Evolutionary conservation across 2,797 vertebrate genomes (phyloP).

Genomic region (Avahi laniger): DNA sequence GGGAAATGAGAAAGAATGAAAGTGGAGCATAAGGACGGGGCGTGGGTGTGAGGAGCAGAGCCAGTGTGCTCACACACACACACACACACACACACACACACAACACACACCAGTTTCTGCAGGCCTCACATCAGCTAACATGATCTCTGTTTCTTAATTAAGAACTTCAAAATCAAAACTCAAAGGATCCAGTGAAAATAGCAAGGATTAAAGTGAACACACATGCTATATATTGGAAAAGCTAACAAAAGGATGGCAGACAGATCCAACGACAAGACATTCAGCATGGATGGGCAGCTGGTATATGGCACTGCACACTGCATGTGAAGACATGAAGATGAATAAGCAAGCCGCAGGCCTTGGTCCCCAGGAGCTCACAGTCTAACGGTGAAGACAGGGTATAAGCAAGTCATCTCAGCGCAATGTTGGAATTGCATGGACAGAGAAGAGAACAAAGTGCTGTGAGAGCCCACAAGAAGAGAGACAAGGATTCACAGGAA

Average conservation of each 20-base stretch:
- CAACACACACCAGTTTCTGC: neutral
- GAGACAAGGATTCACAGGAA: neutral
- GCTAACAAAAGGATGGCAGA: neutral
- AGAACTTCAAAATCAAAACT: neutral
- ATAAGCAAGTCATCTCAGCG: neutral
- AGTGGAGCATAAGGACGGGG: neutral
- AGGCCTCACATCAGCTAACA: neutral
- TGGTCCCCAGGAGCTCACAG: neutral
- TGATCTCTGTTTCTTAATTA: neutral
- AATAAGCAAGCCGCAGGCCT: neutral
- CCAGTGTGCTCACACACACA: neutral
- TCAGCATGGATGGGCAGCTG: neutral
- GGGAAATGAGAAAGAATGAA: slow-evolving; percentile 1
- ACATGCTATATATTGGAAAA: neutral
- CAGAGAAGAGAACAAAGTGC: neutral
- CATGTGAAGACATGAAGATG: neutral
- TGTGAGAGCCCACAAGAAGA: neutral
- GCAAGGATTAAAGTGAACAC: neutral
- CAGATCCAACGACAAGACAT: neutral
- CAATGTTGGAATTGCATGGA: fast-evolving
- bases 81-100: neutral
- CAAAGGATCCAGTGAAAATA: neutral
- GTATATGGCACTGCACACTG: fast-evolving
- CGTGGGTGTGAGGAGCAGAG: neutral
- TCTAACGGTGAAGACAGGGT: neutral